A percentile compares a stretch with the other conserved stretches of the same genome.
Conservation (phyloP, 30 jellyfish, hydroid and myxozoan species). For the Rhopilema esculentum region DNA sequence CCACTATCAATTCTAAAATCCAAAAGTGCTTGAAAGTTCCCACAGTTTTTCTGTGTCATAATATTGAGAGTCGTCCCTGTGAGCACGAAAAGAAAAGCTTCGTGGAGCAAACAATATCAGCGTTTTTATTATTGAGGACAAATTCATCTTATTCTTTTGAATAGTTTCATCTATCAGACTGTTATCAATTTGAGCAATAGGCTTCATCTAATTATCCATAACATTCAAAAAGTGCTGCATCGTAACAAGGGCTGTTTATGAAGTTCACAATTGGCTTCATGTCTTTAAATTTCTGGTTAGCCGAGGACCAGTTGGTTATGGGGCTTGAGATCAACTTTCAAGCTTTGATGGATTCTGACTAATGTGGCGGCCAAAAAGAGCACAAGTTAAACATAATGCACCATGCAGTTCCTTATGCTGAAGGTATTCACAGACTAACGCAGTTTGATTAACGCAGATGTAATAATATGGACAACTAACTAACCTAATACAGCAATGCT, state of each 20-base stretch:
- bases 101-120: slow-evolving; percentile 15
- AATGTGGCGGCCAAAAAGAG: slow-evolving; percentile 23
- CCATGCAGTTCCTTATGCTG: neutral
- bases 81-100: slow-evolving; percentile 44
- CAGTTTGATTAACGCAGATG: no score
- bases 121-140: slow-evolving; percentile 5
- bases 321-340: slow-evolving; percentile 32
- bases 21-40: neutral
- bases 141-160: slow-evolving; percentile 17
- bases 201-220: slow-evolving; percentile 1
- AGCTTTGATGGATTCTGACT: slow-evolving; percentile 7
- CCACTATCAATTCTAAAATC: slow-evolving; percentile 19
- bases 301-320: no score
- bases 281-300: no score
- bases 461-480: no score
- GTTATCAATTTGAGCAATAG: slow-evolving; percentile 9
- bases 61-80: slow-evolving; percentile 17
- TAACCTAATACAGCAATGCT: no score
- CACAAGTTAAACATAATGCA: slow-evolving; percentile 44
- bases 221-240: slow-evolving; percentile 37
- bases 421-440: no score
- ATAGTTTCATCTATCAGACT: neutral
- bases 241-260: slow-evolving; percentile 44
- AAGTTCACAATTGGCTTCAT: neutral
- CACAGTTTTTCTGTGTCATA: neutral